These are phyloP conservation scores for Acomys russatus DNA, from an alignment of 2,797 vertebrate genomes.

Conservation along the genomic window DNA sequence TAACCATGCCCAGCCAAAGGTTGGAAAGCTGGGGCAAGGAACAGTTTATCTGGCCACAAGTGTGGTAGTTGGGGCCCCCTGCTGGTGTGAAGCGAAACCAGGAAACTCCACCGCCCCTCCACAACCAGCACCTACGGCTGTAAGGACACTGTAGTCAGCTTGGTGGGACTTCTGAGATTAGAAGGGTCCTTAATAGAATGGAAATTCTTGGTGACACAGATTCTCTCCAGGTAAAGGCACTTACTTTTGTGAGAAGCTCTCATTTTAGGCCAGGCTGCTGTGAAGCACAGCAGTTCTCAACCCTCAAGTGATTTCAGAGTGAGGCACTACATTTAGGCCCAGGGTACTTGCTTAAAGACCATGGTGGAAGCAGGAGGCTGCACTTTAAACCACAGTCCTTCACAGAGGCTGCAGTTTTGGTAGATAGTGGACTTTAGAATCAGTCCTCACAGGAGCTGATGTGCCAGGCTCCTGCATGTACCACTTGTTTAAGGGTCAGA, in stretches of 20 bases:
- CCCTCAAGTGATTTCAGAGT: not conserved
- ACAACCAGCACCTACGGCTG: not conserved
- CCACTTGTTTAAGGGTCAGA: not conserved
- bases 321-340: not conserved
- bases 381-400: not conserved
- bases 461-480: not conserved
- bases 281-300: not conserved
- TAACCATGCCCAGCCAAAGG: not conserved
- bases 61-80: not conserved
- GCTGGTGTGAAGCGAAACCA: not conserved
- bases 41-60: not conserved
- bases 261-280: not conserved
- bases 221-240: not conserved
- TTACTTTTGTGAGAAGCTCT: not conserved
- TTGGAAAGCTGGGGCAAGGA: not conserved
- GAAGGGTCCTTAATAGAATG: accelerated
- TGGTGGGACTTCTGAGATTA: accelerated
- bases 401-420: not conserved
- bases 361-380: not conserved
- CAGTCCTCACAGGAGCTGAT: not conserved
- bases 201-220: accelerated
- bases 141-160: not conserved
- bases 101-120: not conserved
- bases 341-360: not conserved
- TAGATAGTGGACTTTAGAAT: not conserved